Evolutionary conservation across 2,797 vertebrate genomes (phyloP).

Genomic region (Aulostomus chinensis): DNA sequence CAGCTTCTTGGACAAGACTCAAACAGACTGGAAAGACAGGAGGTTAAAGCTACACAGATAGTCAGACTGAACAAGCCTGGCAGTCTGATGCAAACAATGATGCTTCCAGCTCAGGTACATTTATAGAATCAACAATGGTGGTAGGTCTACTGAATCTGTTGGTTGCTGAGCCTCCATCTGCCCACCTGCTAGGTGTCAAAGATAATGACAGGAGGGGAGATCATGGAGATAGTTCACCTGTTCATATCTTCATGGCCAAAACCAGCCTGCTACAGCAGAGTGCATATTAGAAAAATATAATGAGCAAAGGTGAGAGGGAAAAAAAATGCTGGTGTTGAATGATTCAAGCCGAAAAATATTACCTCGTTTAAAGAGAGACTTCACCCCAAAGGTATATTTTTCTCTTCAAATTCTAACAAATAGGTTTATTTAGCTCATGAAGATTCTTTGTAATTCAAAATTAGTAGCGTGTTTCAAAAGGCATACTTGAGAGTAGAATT

Average conservation of each 20-base stretch:
- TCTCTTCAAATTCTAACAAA: no score
- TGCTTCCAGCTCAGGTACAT: conserved; percentile 20
- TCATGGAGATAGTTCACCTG: conserved; percentile 40
- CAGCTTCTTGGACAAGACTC: conserved; percentile 28
- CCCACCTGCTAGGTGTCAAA: conserved; percentile 59
- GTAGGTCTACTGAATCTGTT: conserved; percentile 13
- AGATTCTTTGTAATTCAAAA: no score
- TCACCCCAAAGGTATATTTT: no score
- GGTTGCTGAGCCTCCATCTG: conserved; percentile 69
- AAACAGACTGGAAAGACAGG: no score
- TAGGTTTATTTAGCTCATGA: no score
- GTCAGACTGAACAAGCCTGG: conserved; percentile 43
- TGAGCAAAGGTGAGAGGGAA: conserved; percentile 8
- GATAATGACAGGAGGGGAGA: conserved; percentile 21
- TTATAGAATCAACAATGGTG: conserved; percentile 39
- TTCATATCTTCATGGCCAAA: conserved; percentile 14
- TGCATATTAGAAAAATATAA: conserved; percentile 13
- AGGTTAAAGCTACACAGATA: no score
- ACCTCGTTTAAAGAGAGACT: no score
- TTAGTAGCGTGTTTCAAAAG: no score
- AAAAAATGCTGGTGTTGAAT: no score
- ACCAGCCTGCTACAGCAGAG: conserved; percentile 22
- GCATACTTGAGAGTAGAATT: no score
- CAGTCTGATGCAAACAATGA: conserved; percentile 14
- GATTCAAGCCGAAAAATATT: no score